phyloP scores from a whole-genome alignment of 2,888 invertebrate genomes.

The Conus canariensis region DNA sequence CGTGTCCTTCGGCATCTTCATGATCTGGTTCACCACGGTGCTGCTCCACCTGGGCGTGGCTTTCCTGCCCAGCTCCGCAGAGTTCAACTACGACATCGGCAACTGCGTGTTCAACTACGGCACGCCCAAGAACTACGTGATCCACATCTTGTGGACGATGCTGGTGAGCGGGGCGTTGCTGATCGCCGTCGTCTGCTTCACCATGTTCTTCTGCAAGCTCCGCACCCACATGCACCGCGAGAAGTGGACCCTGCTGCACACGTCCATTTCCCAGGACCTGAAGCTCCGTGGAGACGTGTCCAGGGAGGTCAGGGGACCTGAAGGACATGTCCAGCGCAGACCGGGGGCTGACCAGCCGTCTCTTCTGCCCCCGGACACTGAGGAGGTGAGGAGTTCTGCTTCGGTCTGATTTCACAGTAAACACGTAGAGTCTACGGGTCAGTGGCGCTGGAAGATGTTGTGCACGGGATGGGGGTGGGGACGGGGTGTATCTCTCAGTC shows the following conservation, averaged over 20 bases:
- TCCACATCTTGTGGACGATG: slow-evolving; percentile 93
- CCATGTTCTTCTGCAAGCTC: slow-evolving; percentile 85
- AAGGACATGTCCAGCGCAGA: not conserved
- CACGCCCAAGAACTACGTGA: slow-evolving; percentile 92
- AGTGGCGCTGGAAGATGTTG: too few species aligned
- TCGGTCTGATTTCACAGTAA: too few species aligned
- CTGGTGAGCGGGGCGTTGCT: slow-evolving; percentile 92
- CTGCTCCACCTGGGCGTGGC: slow-evolving; percentile 89
- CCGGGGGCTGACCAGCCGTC: not conserved
- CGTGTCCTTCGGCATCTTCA: slow-evolving; percentile 93
- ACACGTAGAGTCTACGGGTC: too few species aligned
- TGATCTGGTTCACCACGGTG: slow-evolving; percentile 95
- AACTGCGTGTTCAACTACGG: slow-evolving; percentile 92
- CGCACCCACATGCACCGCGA: slow-evolving; percentile 59
- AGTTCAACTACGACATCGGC: slow-evolving; percentile 85
- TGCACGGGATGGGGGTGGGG: too few species aligned
- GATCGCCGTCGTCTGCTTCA: slow-evolving; percentile 90
- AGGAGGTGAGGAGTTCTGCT: not conserved
- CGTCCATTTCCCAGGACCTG: slow-evolving; percentile 58
- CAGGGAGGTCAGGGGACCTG: not conserved
- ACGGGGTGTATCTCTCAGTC: too few species aligned
- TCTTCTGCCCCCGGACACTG: not conserved
- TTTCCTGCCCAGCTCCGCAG: slow-evolving; percentile 76
- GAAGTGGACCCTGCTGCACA: slow-evolving; percentile 66
- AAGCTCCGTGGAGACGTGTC: not conserved